Percentiles rank a stretch among this genome's conserved stretches.
These are phyloP conservation scores for Aphaenogaster floridana DNA, from an alignment of 1,140 invertebrate species.

Conservation along the genomic window DNA sequence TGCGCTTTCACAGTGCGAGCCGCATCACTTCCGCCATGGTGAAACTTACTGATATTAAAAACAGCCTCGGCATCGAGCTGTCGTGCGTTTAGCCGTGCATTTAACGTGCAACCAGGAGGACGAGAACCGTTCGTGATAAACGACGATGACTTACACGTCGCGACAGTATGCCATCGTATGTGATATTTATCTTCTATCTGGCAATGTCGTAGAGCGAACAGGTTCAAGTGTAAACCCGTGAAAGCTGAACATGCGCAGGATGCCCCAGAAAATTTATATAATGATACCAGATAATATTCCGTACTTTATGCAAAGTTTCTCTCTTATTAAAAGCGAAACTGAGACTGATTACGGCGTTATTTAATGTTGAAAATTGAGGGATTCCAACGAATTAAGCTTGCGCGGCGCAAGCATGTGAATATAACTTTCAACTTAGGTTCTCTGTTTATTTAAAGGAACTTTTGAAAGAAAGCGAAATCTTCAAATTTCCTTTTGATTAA, in stretches of 20 bases:
- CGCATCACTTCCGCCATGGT: slow-evolving; percentile 55
- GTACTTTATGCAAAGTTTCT: slow-evolving; percentile 20
- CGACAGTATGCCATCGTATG: background rate
- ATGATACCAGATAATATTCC: slow-evolving; percentile 5
- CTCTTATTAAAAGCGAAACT: slow-evolving; percentile 23
- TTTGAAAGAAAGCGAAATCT: background rate
- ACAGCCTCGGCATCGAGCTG: background rate
- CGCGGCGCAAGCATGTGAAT: background rate
- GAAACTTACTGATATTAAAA: slow-evolving; percentile 54
- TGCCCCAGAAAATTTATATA: slow-evolving; percentile 33
- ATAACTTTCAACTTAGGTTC: background rate
- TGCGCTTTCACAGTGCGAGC: slow-evolving; percentile 48
- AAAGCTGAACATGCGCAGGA: slow-evolving; percentile 8
- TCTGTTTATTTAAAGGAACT: background rate
- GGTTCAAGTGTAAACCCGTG: slow-evolving; percentile 41
- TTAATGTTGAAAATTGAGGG: background rate
- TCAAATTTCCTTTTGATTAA: background rate
- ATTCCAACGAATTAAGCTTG: background rate
- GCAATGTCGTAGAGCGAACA: background rate
- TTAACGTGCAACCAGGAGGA: slow-evolving; percentile 32
- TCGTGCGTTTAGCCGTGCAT: background rate
- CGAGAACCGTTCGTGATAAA: slow-evolving; percentile 1
- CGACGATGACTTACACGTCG: background rate
- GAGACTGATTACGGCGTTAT: background rate
- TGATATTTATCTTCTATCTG: slow-evolving; percentile 39